Evolutionary conservation across 1,140 invertebrate genomes (phyloP).

Genomic region (Chironomus striatipennis): DNA sequence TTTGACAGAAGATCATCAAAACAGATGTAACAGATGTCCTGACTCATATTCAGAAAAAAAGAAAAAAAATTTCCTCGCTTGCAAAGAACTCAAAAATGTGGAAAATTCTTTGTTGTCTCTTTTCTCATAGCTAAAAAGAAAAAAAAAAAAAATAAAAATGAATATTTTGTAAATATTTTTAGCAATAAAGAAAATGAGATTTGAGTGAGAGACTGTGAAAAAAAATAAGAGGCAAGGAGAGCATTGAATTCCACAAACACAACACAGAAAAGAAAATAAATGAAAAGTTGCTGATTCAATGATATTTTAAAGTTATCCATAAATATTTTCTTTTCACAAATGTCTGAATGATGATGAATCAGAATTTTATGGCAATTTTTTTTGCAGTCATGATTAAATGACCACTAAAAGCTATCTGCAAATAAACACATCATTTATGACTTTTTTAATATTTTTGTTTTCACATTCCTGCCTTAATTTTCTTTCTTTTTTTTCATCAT

Average conservation of each 20-base stretch:
- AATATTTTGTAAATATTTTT: background rate
- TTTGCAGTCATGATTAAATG: background rate
- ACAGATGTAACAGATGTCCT: background rate
- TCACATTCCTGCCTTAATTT: too few species aligned
- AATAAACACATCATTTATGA: background rate
- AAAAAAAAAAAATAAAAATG: background rate
- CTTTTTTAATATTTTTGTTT: too few species aligned
- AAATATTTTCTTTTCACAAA: background rate
- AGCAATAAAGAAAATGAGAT: background rate
- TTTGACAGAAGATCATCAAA: too few species aligned
- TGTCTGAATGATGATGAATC: too few species aligned
- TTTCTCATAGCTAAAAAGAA: background rate
- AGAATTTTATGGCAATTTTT: too few species aligned
- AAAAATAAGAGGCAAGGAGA: background rate
- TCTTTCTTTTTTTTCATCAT: too few species aligned
- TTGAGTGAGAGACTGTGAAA: background rate
- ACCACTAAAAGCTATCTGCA: background rate
- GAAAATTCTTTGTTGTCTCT: background rate
- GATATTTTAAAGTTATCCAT: constrained; percentile 1
- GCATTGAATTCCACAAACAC: background rate
- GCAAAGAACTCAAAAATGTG: background rate
- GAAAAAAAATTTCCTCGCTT: background rate
- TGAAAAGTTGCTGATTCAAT: background rate
- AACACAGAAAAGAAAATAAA: background rate
- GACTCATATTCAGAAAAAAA: background rate